Percentiles rank a stretch among this genome's conserved stretches.
phyloP scores from a whole-genome alignment of 2,113 vertebrate genomes.

The Atherinomorus stipes region DNA sequence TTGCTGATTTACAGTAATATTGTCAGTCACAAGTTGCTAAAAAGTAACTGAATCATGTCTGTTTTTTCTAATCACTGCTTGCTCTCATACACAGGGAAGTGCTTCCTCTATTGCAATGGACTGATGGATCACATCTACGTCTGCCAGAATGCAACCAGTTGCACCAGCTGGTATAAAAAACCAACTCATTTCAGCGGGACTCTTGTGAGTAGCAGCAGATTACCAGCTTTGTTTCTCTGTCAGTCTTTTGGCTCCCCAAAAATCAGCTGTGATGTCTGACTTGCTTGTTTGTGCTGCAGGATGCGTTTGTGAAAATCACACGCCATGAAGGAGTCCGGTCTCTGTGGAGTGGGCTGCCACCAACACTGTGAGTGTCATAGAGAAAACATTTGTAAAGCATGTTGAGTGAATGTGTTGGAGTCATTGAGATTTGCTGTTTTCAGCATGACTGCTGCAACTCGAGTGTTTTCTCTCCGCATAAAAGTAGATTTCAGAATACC shows the following conservation, averaged over 20 bases:
- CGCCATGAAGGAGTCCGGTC: conserved; percentile 91
- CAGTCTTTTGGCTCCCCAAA: not conserved
- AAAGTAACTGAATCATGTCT: not conserved
- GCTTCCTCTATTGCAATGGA: conserved; percentile 94
- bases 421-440: too few relatives aligned
- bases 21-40: not conserved
- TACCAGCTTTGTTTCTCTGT: not conserved
- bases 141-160: conserved; percentile 88
- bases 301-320: conserved; percentile 95
- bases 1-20: not conserved
- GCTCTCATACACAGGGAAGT: conserved; percentile 87
- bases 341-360: conserved; percentile 95
- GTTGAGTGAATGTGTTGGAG: too few relatives aligned
- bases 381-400: not conserved
- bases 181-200: conserved; percentile 92
- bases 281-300: conserved; percentile 76
- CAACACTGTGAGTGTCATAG: conserved; percentile 90
- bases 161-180: conserved; percentile 89
- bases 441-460: too few relatives aligned
- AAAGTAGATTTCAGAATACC: too few relatives aligned
- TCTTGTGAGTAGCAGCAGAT: conserved; percentile 79
- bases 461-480: too few relatives aligned
- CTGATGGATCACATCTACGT: conserved; percentile 95
- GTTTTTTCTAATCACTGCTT: not conserved
- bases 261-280: not conserved